phyloP scores from a whole-genome alignment of 1,140 invertebrate species.

The Drosophila elegans region DNA sequence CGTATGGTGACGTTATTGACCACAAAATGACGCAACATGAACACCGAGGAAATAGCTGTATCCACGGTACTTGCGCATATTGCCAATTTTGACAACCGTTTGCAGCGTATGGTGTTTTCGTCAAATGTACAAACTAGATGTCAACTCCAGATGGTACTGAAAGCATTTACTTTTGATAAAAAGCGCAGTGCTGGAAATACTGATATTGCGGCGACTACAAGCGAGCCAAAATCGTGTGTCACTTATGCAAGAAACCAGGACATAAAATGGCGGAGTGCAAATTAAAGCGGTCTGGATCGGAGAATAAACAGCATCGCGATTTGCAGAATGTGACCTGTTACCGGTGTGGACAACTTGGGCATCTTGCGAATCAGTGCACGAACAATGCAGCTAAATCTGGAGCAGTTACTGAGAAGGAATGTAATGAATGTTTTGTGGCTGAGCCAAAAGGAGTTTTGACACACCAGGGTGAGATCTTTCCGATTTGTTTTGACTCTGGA shows the following conservation, averaged over 20 bases:
- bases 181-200: constrained; percentile 4
- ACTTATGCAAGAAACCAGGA: background rate
- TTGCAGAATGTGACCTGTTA: constrained; percentile 8
- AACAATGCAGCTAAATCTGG: constrained; percentile 5
- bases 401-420: constrained; percentile 8
- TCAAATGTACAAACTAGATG: too few relatives aligned
- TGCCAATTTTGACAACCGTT: background rate
- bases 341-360: constrained; percentile 17
- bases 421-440: constrained; percentile 1
- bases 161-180: constrained; percentile 1
- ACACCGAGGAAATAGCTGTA: constrained; percentile 16
- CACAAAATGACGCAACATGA: constrained; percentile 13
- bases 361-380: constrained; percentile 27
- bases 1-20: constrained; percentile 10
- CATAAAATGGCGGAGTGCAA: constrained; percentile 1
- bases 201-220: background rate
- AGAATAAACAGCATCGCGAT: constrained; percentile 13
- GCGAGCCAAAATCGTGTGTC: background rate
- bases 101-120: too few relatives aligned
- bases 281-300: constrained; percentile 3
- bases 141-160: background rate
- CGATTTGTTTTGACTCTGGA: constrained; percentile 1
- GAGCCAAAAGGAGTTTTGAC: background rate
- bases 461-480: too few relatives aligned
- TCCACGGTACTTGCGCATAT: constrained; percentile 2